phyloP scores from a whole-genome alignment of 2,888 invertebrate genomes.

The Orthosia gothica region DNA sequence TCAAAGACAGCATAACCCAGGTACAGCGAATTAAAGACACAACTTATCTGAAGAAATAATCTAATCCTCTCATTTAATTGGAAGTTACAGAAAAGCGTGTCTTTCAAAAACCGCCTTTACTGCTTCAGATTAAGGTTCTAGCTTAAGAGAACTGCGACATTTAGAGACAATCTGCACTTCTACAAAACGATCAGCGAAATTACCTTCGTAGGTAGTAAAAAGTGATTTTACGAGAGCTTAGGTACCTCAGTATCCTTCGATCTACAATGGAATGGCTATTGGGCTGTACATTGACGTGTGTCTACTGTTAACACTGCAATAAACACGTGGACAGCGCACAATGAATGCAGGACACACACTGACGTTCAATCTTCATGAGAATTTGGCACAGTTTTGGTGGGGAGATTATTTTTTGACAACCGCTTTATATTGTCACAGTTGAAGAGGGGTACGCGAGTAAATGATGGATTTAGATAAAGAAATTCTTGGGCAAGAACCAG shows the following conservation, averaged over 20 bases:
- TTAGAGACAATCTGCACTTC: slow-evolving; percentile 65
- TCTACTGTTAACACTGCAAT: slow-evolving; percentile 38
- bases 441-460: slow-evolving; percentile 51
- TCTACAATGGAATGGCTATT: slow-evolving; percentile 40
- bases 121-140: slow-evolving; percentile 14
- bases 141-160: slow-evolving; percentile 52
- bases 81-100: slow-evolving; percentile 42
- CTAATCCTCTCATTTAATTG: slow-evolving; percentile 53
- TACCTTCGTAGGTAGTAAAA: slow-evolving; percentile 70
- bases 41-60: slow-evolving; percentile 48
- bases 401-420: slow-evolving; percentile 66
- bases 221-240: slow-evolving; percentile 69
- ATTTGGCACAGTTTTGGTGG: slow-evolving; percentile 42
- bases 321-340: slow-evolving; percentile 40
- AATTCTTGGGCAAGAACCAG: slow-evolving; percentile 20
- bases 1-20: slow-evolving; percentile 17
- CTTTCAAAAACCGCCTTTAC: slow-evolving; percentile 34
- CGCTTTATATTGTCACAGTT: slow-evolving; percentile 54
- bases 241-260: slow-evolving; percentile 54
- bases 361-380: slow-evolving; percentile 26
- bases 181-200: slow-evolving; percentile 64
- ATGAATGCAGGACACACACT: slow-evolving; percentile 51
- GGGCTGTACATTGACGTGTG: slow-evolving; percentile 58
- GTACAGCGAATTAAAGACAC: slow-evolving; percentile 35
- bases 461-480: slow-evolving; percentile 39